A percentile compares a stretch with the other conserved stretches of the same genome.
phyloP scores from a whole-genome alignment of 2,797 vertebrate genomes.

The Falco cherrug region DNA sequence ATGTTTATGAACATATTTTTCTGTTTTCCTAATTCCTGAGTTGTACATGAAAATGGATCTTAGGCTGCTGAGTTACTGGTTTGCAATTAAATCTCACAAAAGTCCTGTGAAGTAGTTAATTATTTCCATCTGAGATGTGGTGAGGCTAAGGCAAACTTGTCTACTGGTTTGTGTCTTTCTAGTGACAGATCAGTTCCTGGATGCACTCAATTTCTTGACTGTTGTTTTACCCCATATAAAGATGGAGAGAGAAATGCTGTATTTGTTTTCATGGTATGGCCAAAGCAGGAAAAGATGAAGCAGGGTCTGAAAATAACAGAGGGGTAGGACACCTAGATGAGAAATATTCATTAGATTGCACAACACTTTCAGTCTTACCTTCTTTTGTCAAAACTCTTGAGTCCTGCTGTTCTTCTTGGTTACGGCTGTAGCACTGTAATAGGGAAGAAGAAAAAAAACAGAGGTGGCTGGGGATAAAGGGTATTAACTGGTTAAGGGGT shows the following conservation, averaged over 20 bases:
- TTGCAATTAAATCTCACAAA: background rate
- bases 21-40: background rate
- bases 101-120: background rate
- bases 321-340: background rate
- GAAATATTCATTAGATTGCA: background rate
- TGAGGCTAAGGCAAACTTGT: background rate
- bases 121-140: background rate
- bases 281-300: background rate
- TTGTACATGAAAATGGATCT: background rate
- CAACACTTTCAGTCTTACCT: background rate
- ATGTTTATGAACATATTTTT: background rate
- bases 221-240: background rate
- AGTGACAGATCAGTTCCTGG: background rate
- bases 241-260: background rate
- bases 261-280: background rate
- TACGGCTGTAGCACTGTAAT: background rate
- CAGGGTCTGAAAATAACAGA: background rate
- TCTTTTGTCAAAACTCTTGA: background rate
- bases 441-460: background rate
- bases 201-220: background rate
- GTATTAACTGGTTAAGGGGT: background rate
- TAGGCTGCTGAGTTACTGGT: background rate
- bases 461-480: background rate
- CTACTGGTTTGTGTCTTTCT: background rate
- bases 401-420: background rate